These are phyloP conservation scores for Troilus luridus DNA, from an alignment of 2,888 invertebrate genomes.

Conservation along the genomic window DNA sequence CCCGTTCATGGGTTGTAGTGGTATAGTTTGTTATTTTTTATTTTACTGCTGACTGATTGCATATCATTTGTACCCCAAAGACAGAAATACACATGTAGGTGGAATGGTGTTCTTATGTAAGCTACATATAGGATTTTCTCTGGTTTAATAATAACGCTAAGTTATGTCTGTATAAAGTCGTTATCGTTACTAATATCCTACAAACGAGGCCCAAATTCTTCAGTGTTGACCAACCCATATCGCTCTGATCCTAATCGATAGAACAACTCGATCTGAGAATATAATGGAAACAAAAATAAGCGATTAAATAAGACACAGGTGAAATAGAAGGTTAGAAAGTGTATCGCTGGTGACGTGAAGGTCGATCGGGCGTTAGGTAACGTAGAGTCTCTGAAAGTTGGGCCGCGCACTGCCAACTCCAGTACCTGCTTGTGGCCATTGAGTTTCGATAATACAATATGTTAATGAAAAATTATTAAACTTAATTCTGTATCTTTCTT, in stretches of 20 bases:
- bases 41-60: too few species aligned
- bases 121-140: too few species aligned
- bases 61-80: too few species aligned
- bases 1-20: too few species aligned
- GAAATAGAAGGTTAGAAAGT: constrained; percentile 33
- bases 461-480: neutral
- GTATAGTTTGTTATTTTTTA: too few species aligned
- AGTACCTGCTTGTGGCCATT: neutral
- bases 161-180: too few species aligned
- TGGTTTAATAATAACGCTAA: too few species aligned
- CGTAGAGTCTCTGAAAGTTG: constrained; percentile 31
- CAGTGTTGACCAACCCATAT: neutral
- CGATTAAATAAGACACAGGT: neutral
- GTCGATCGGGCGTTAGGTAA: constrained; percentile 47
- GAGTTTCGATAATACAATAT: neutral
- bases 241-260: neutral
- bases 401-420: neutral
- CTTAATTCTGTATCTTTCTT: too few species aligned
- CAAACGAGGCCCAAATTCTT: too few species aligned
- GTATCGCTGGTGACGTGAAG: constrained; percentile 40
- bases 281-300: neutral
- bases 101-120: too few species aligned
- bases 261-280: neutral
- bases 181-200: too few species aligned
- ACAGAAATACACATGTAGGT: too few species aligned